Conservation (phyloP, 2,113 vertebrate genomes). For the Todiramphus chloris region DNA sequence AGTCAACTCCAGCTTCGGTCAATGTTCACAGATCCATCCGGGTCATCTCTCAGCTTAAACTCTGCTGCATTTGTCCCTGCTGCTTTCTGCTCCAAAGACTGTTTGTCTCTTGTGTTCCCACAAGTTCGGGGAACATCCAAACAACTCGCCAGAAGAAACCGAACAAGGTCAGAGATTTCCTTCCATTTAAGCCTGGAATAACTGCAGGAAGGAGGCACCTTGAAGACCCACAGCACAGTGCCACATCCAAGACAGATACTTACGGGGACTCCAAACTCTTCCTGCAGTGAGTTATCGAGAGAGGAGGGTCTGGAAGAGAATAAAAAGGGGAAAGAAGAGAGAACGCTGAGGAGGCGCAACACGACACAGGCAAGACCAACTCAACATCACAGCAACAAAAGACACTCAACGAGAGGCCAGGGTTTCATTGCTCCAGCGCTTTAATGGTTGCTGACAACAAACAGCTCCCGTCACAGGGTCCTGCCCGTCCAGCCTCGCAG, state of each 20-base stretch:
- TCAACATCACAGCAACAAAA: conserved; percentile 53
- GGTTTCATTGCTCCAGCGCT: conserved; percentile 56
- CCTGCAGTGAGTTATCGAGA: conserved; percentile 99
- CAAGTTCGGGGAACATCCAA: not conserved
- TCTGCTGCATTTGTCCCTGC: not conserved
- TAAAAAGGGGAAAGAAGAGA: conserved; percentile 59
- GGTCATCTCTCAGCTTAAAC: not conserved
- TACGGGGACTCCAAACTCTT: conserved; percentile 99
- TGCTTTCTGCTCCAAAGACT: conserved; percentile 11
- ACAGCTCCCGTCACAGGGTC: conserved; percentile 43
- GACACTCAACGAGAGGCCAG: conserved; percentile 57
- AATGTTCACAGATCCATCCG: not conserved
- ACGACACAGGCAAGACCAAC: conserved; percentile 5
- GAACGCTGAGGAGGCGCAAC: conserved; percentile 63
- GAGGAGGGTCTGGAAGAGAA: conserved; percentile 90
- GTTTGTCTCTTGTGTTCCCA: not conserved
- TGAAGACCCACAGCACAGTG: not conserved
- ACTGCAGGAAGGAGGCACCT: not conserved
- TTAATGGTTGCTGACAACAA: conserved; percentile 65
- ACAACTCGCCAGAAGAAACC: not conserved
- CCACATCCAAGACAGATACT: conserved; percentile 72
- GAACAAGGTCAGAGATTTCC: not conserved
- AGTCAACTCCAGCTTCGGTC: conserved; percentile 5
- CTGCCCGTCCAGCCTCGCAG: not conserved
- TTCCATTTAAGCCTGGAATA: not conserved